A percentile compares a stretch with the other conserved stretches of the same genome.
phyloP scores from a whole-genome alignment of 2,113 vertebrate species.

The Syngnathus typhle region DNA sequence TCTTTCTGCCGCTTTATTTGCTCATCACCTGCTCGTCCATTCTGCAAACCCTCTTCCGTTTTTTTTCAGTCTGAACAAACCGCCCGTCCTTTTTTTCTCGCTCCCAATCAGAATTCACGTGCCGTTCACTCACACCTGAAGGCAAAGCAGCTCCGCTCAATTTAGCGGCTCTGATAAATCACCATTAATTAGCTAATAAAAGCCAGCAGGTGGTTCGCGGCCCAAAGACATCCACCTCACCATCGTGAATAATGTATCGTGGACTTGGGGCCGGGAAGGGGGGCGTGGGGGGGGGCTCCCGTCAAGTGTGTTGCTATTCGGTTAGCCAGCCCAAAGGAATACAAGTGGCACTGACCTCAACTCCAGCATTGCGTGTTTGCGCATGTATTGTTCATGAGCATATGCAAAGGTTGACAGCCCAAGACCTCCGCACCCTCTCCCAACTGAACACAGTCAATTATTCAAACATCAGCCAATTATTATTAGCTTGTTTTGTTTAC shows the following conservation, averaged over 20 bases:
- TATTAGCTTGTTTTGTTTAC: neutral
- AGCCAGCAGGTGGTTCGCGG: constrained; percentile 91
- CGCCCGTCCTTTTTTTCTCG: constrained; percentile 75
- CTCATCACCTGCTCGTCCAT: neutral
- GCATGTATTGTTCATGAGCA: constrained; percentile 57
- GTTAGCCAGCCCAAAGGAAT: constrained; percentile 75
- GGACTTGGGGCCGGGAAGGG: constrained; percentile 71
- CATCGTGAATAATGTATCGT: constrained; percentile 96
- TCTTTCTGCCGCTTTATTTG: neutral
- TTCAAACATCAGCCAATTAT: constrained; percentile 46
- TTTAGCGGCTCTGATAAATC: constrained; percentile 94
- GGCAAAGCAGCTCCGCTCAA: constrained; percentile 82
- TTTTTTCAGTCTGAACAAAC: constrained; percentile 75
- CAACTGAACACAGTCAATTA: constrained; percentile 28
- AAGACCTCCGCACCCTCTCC: constrained; percentile 27
- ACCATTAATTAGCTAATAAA: constrained; percentile 99
- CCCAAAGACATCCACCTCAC: constrained; percentile 83
- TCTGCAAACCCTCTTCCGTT: neutral
- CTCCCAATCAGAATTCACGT: constrained; percentile 84
- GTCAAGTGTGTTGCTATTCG: constrained; percentile 68
- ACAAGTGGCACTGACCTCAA: constrained; percentile 73
- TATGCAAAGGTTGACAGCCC: neutral
- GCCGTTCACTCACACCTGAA: constrained; percentile 81
- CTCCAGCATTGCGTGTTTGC: constrained; percentile 62
- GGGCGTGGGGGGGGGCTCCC: constrained; percentile 55